These are phyloP conservation scores for Pteronotus mesoamericanus DNA, from an alignment of 2,797 vertebrate genomes.

Conservation along the genomic window DNA sequence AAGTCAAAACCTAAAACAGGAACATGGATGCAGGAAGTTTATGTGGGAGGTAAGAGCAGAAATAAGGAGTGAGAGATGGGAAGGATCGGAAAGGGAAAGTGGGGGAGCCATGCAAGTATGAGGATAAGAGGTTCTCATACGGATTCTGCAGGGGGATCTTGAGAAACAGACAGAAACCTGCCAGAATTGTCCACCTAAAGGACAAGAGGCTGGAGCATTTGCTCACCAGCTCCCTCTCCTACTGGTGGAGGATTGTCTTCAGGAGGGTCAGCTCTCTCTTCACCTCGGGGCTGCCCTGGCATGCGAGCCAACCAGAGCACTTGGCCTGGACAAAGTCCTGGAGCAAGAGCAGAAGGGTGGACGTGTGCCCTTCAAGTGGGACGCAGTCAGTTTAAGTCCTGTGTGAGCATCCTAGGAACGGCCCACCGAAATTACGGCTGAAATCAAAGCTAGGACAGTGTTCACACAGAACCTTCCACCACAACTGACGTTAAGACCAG, in stretches of 20 bases:
- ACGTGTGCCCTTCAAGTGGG: not conserved
- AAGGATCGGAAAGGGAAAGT: not conserved
- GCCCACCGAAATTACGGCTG: not conserved
- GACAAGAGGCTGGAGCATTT: not conserved
- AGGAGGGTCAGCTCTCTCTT: not conserved
- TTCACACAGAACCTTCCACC: not conserved
- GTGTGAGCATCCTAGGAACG: not conserved
- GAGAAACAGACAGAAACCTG: not conserved
- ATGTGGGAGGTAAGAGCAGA: not conserved
- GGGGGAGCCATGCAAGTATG: not conserved
- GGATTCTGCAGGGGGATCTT: not conserved
- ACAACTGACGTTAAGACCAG: not conserved
- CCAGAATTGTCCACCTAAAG: not conserved
- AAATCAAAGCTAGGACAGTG: not conserved
- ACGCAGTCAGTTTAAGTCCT: not conserved
- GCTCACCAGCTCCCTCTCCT: not conserved
- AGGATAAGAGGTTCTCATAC: not conserved
- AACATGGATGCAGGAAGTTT: not conserved
- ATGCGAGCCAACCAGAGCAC: not conserved
- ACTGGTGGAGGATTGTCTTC: not conserved
- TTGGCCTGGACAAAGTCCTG: not conserved
- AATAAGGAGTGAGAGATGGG: not conserved
- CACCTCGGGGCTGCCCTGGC: not conserved
- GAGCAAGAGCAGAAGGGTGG: not conserved
- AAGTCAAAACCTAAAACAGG: not conserved